Evolutionary conservation across 2,113 vertebrate species (phyloP).

Genomic region (Microcebus murinus): DNA sequence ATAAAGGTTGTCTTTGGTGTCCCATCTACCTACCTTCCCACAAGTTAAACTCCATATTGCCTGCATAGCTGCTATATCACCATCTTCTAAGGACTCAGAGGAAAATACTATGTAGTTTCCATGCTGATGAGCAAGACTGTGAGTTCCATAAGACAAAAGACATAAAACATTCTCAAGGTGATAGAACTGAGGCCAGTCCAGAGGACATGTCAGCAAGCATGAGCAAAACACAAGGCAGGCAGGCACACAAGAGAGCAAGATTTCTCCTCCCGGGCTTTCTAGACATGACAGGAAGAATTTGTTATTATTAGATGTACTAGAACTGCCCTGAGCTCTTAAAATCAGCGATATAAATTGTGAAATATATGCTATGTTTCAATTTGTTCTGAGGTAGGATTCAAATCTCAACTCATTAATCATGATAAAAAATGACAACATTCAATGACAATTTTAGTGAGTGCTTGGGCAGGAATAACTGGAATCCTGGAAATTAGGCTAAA

Average conservation of each 20-base stretch:
- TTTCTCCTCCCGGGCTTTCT: background rate
- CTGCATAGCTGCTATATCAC: background rate
- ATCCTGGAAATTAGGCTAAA: background rate
- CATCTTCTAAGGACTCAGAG: background rate
- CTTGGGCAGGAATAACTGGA: background rate
- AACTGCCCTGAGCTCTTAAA: background rate
- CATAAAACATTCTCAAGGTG: background rate
- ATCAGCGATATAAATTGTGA: background rate
- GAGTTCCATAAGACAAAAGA: background rate
- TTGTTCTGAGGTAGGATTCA: background rate
- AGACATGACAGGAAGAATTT: background rate
- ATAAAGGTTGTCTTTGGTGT: background rate
- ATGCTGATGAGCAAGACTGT: background rate
- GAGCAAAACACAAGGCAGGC: background rate
- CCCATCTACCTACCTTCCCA: background rate
- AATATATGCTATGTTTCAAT: background rate
- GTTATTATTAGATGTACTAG: background rate
- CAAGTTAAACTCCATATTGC: background rate
- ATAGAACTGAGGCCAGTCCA: background rate
- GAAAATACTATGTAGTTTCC: background rate
- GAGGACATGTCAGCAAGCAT: background rate
- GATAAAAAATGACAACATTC: background rate
- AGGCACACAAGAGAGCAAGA: background rate
- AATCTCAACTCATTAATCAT: background rate
- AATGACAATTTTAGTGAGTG: background rate